Percentiles rank a stretch among this genome's conserved stretches.
These are phyloP conservation scores for Xestoiulus laeticollis DNA, from an alignment of 2,888 invertebrate genomes.

Conservation along the genomic window DNA sequence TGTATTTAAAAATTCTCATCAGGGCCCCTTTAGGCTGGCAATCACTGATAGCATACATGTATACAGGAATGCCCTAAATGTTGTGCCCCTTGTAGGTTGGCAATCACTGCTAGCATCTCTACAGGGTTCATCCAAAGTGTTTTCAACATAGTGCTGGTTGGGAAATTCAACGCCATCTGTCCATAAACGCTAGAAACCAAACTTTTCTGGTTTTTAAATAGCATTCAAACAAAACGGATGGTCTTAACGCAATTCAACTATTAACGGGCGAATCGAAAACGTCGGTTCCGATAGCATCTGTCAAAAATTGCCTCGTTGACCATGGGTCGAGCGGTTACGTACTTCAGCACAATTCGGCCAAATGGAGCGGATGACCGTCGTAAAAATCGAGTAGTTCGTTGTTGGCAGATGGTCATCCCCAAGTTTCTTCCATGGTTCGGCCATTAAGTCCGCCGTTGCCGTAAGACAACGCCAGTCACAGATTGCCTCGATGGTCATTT, in stretches of 20 bases:
- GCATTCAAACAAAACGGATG: not conserved
- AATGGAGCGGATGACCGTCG: conserved; percentile 34
- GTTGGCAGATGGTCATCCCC: not conserved
- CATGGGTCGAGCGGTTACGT: not conserved
- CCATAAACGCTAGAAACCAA: not conserved
- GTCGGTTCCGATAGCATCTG: not conserved
- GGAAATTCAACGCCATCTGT: not conserved
- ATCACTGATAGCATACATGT: too few relatives aligned
- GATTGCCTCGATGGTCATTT: not conserved
- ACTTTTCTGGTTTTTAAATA: not conserved
- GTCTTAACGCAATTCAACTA: not conserved
- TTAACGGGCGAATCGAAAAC: not conserved
- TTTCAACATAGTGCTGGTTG: too few relatives aligned
- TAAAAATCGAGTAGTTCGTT: conserved; percentile 8
- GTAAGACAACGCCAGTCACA: not conserved
- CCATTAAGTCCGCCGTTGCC: not conserved
- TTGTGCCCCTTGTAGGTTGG: too few relatives aligned
- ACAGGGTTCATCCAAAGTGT: too few relatives aligned
- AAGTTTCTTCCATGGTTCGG: not conserved
- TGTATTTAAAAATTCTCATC: too few relatives aligned
- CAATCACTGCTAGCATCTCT: too few relatives aligned
- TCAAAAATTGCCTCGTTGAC: not conserved
- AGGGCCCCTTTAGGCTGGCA: too few relatives aligned
- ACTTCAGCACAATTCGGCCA: not conserved
- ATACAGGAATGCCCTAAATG: too few relatives aligned